Evolutionary conservation across 2,888 invertebrate genomes (phyloP), one percentile per base, ranked within the genome.

Genomic region (Macrophya annulata): DNA sequence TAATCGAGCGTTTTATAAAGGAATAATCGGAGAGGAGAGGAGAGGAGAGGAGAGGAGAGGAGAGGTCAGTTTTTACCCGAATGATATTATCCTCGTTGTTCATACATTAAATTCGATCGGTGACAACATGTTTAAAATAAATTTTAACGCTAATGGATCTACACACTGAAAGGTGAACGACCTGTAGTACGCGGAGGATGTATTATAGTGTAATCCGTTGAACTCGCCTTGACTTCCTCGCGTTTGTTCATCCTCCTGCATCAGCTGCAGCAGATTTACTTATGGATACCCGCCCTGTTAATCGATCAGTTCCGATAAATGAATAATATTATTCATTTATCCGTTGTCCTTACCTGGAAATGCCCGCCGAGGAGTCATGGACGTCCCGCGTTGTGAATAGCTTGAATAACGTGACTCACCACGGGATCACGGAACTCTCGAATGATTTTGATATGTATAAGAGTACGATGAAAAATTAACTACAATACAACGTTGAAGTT

Each of bases 151-250:
- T 17, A 17, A 31, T 68, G 25, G 68, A 6, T 68, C 31, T 31
- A 37, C 12, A 68, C 37, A 37, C 15, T 31, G 31, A 3, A 55
- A 55, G 68, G 68, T 68, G 68, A 68, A 68, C 25, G 68, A 68
- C 68, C 68, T 17, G n/a, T 55, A 31, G 62, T 21, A 17, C 15
- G 37, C 68, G 68, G 68, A 37, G 68, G 68, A 68, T 37, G 68
- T 37, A 17, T 12, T 37, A 17, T 12, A 68, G 37, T 37, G 37
- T 68, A 37, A 68, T 68, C 68, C 68, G 68, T 37, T 68, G 68
- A 68, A 68, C 68, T 68, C 68, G 37, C 62, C 21, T 8, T n/a
- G 62, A 62, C 25, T 62, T 62, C 62, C 68, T 68, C 68, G 68
- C 68, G 17, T 68, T 55, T 68, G 10, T 37, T 68, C n/a, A n/a